phyloP scores from a whole-genome alignment of 2,888 invertebrate genomes.

The Drosophila anomalata region DNA sequence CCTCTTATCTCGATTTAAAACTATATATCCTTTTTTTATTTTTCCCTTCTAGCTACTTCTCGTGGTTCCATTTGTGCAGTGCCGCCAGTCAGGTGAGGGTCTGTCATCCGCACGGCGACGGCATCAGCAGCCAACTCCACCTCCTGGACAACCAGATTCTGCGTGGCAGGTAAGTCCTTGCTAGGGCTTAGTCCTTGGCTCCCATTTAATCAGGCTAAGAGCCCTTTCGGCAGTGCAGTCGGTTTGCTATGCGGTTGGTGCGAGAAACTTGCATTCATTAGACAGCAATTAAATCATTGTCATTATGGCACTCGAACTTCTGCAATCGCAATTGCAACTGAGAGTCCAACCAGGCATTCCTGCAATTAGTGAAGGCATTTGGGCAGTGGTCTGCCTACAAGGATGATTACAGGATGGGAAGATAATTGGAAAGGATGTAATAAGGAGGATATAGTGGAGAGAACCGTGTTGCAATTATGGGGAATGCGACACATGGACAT shows the following conservation, averaged over 20 bases:
- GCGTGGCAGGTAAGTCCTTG: conserved; percentile 84
- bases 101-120: conserved; percentile 86
- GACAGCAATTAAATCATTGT: conserved; percentile 38
- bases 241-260: conserved; percentile 1
- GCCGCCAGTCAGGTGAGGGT: conserved; percentile 85
- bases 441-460: not conserved
- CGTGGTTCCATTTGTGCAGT: conserved; percentile 86
- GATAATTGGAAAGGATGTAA: not conserved
- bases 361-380: conserved; percentile 7
- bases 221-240: not conserved
- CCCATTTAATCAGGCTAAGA: conserved; percentile 30
- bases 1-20: not conserved
- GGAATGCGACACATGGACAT: no score
- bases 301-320: conserved; percentile 30
- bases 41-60: conserved; percentile 85
- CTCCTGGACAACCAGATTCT: conserved; percentile 86
- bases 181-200: not conserved
- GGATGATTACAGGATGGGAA: not conserved
- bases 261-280: conserved; percentile 25
- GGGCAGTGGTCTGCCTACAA: not conserved
- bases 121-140: conserved; percentile 86
- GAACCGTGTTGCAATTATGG: not conserved
- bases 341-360: not conserved
- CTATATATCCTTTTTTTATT: not conserved
- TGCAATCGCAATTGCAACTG: not conserved